Conservation (phyloP, 1,140 invertebrate species). For the Riptortus pedestris region DNA sequence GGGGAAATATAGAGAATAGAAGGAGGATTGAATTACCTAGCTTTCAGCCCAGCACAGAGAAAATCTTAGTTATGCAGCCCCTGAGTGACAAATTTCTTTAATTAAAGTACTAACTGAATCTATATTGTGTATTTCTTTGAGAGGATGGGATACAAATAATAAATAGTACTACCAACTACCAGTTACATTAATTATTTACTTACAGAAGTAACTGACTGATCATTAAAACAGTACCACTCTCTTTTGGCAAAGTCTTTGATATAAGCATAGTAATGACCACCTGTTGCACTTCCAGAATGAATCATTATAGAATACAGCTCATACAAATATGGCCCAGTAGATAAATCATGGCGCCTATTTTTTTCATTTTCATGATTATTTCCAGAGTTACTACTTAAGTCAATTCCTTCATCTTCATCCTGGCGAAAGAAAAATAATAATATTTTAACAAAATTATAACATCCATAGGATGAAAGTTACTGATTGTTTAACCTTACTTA, state of each 20-base stretch:
- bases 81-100: no score
- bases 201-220: constrained; percentile 57
- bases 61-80: no score
- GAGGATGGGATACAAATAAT: not conserved
- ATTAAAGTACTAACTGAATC: no score
- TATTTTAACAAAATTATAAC: not conserved
- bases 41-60: no score
- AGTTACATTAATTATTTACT: constrained; percentile 33
- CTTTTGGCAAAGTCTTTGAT: constrained; percentile 74
- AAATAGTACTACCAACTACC: no score
- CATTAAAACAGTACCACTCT: constrained; percentile 76
- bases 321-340: constrained; percentile 65
- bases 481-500: no score
- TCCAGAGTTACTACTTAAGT: constrained; percentile 40
- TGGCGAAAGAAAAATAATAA: constrained; percentile 28
- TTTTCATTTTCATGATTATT: constrained; percentile 42
- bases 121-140: no score
- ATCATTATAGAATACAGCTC: constrained; percentile 90
- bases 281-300: constrained; percentile 81
- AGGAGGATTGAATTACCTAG: no score
- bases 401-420: constrained; percentile 48
- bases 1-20: no score
- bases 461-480: not conserved
- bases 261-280: constrained; percentile 89
- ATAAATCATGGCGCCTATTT: constrained; percentile 36